A percentile compares a stretch with the other conserved stretches of the same genome.
Evolutionary conservation across 1,140 invertebrate species (phyloP).

Genomic region (Drosophila orena): DNA sequence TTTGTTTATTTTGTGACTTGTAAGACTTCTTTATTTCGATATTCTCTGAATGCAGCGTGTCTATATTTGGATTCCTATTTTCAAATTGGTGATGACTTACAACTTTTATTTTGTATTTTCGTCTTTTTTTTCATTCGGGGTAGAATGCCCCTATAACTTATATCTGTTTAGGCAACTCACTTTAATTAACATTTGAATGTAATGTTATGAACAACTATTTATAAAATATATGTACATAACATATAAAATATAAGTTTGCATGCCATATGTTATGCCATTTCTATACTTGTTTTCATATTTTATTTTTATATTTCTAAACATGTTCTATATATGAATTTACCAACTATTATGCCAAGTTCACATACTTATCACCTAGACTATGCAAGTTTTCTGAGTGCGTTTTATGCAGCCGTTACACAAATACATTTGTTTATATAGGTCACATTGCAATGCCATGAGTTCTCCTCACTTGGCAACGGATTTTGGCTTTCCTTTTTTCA

Average conservation of each 20-base stretch:
- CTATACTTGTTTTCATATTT: no score
- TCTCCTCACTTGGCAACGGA: slow-evolving; percentile 31
- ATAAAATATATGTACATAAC: no score
- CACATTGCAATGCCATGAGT: slow-evolving; percentile 34
- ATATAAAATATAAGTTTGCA: no score
- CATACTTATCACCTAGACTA: slow-evolving; percentile 18
- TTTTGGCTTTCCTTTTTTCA: slow-evolving; percentile 24
- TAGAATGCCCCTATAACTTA: no score
- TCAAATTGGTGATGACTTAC: background rate
- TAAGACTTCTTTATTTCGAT: slow-evolving; percentile 27
- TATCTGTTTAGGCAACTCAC: no score
- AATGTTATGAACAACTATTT: no score
- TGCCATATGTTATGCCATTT: no score
- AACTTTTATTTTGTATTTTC: no score
- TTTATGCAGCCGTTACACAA: slow-evolving; percentile 6
- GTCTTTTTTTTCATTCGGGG: no score
- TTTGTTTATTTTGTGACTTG: slow-evolving; percentile 29
- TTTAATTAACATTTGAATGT: background rate
- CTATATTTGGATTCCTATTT: background rate
- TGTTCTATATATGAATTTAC: no score
- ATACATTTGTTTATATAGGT: slow-evolving; percentile 31
- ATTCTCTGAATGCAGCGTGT: slow-evolving; percentile 9
- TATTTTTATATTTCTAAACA: no score
- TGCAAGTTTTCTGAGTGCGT: slow-evolving; percentile 15
- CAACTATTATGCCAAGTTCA: background rate